A percentile compares a stretch with the other conserved stretches of the same genome.
phyloP scores from a whole-genome alignment of 2,113 vertebrate species.

The Gnathonemus echidnorhynchus region DNA sequence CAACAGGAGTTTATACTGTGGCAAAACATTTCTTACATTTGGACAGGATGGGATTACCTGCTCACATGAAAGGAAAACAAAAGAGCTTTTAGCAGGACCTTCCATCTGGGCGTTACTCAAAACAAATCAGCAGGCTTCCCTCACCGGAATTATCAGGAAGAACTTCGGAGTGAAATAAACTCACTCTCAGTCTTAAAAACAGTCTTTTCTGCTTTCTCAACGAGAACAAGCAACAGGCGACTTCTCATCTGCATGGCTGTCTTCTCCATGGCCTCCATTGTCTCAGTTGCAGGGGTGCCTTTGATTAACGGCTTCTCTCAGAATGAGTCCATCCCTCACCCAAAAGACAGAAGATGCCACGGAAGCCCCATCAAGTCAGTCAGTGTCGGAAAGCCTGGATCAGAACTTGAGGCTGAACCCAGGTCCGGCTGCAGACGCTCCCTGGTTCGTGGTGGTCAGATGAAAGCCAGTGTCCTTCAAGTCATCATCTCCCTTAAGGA shows the following conservation, averaged over 20 bases:
- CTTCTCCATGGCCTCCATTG: neutral
- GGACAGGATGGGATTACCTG: neutral
- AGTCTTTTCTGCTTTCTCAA: neutral
- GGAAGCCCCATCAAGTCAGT: neutral
- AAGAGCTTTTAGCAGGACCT: neutral
- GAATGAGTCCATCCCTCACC: conserved; percentile 1
- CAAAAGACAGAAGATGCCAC: neutral
- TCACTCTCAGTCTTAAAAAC: neutral
- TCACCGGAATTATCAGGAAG: neutral
- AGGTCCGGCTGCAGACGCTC: conserved; percentile 84
- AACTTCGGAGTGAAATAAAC: neutral
- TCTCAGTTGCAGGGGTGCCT: neutral
- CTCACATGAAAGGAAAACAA: neutral
- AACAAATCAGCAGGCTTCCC: neutral
- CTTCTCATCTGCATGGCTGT: neutral
- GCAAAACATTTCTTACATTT: neutral
- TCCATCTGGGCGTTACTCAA: neutral
- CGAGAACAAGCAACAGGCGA: neutral
- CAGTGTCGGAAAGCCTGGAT: conserved; percentile 22
- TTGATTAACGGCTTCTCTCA: neutral
- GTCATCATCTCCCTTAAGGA: conserved; percentile 81
- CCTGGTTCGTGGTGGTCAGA: conserved; percentile 89
- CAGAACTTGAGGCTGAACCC: conserved; percentile 97
- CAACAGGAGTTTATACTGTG: neutral
- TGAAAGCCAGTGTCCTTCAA: conserved; percentile 93